Evolutionary conservation across 2,888 invertebrate species (phyloP).

Genomic region (Augiades crinisus): DNA sequence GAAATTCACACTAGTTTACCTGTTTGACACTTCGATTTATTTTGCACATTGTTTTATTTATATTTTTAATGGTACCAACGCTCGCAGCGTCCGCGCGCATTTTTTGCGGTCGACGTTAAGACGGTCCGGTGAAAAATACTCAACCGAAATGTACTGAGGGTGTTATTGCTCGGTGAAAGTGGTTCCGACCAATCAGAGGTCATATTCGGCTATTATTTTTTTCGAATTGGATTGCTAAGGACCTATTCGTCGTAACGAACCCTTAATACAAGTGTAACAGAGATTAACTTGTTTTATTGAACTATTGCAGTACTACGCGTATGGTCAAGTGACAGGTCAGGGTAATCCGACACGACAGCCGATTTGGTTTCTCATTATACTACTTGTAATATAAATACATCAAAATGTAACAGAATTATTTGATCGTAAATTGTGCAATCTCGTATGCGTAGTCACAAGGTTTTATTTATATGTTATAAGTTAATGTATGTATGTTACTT

Average conservation of each 20-base stretch:
- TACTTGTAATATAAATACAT: no score
- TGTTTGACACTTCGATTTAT: conserved; percentile 1
- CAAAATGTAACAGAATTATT: no score
- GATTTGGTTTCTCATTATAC: background rate
- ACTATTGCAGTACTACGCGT: conserved; percentile 4
- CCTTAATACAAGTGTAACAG: background rate
- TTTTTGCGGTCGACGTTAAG: background rate
- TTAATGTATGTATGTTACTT: no score
- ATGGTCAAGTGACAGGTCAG: conserved; percentile 18
- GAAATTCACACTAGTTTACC: conserved; percentile 27
- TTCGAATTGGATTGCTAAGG: conserved; percentile 1
- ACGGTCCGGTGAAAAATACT: conserved; percentile 12
- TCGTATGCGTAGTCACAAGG: no score
- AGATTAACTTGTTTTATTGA: conserved; percentile 10
- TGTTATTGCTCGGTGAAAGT: conserved; percentile 13
- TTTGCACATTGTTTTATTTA: background rate
- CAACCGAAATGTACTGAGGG: conserved; percentile 4
- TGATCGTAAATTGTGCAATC: no score
- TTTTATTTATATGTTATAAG: no score
- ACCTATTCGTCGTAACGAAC: background rate
- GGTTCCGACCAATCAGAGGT: conserved; percentile 14
- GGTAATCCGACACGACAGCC: conserved; percentile 12
- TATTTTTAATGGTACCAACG: background rate
- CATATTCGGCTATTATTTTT: background rate
- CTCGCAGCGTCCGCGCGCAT: no score